Conservation (phyloP, 2,888 invertebrate genomes). For the Monochamus alternatus region DNA sequence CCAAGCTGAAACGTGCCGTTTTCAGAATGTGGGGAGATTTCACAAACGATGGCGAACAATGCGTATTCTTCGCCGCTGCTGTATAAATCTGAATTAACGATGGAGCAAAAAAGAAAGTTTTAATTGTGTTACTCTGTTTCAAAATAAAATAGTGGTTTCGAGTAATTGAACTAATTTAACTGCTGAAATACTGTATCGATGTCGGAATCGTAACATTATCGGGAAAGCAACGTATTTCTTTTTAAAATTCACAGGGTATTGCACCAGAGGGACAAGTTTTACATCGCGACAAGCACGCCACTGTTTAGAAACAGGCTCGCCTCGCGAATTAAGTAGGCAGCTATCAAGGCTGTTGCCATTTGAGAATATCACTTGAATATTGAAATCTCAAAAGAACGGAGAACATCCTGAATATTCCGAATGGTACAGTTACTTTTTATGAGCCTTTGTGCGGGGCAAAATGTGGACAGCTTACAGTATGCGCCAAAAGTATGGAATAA, state of each 20-base stretch:
- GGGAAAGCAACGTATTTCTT: too few relatives aligned
- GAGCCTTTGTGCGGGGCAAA: background rate
- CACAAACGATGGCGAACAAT: constrained; percentile 19
- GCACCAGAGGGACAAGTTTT: too few relatives aligned
- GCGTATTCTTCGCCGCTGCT: background rate
- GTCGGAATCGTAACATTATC: too few relatives aligned
- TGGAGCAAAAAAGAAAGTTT: constrained; percentile 14
- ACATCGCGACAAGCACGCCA: background rate
- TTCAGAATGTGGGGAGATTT: background rate
- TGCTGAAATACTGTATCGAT: too few relatives aligned
- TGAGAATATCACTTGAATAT: constrained; percentile 4
- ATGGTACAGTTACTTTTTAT: background rate
- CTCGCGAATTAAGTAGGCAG: constrained; percentile 7
- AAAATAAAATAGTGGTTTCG: too few relatives aligned
- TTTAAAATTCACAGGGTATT: too few relatives aligned
- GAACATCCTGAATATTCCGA: background rate
- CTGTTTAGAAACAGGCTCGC: background rate
- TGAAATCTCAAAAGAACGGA: background rate
- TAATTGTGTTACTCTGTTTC: constrained; percentile 6
- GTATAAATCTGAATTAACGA: constrained; percentile 19
- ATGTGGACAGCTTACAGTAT: too few relatives aligned
- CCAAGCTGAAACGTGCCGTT: constrained; percentile 8
- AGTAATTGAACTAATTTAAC: too few relatives aligned
- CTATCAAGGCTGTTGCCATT: background rate
- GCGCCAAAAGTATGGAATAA: too few relatives aligned